Base-by-base conservation (phyloP, 2,797 vertebrate genomes). In the Labroides dimidiatus region DNA sequence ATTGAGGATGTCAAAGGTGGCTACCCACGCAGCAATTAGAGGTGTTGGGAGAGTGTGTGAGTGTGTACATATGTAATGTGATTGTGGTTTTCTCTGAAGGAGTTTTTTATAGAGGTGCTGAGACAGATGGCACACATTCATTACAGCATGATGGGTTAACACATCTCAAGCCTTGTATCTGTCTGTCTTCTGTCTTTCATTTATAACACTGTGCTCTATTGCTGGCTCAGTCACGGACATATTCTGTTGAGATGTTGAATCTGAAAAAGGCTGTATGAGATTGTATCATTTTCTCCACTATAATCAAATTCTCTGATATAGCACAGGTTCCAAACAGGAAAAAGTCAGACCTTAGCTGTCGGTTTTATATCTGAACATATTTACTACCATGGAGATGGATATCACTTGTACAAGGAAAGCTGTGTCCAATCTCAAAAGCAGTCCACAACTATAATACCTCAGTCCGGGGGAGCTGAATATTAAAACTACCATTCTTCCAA, bases 1-100 rank as follows among this genome's bases (percentile, higher is more conserved):
- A 91, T 85, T 84, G 87, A 83, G 73, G 63, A 64, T 81, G 83
- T 84, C 81, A 89, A 87, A 90, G 91, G 89, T 89, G 81, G 62
- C 81, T 64, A 63, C 86, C 90, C 77, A 93, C 89, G 51, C 84
- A 73, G 76, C 83, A 91, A 92, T 91, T 91, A 91, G 57, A 80
- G 65, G 81, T 84, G 82, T 64, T 51, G 65, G 41, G 57, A 64
- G 64, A 78, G 73, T 78, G 73, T 75, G 60, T 41, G 59, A 73
- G 68, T 69, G 78, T 79, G 78, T 65, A 44, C 76, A 69, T 65
- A 52, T 59, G 60, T 67, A 65, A 82, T 75, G 78, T 64, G 80
- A 84, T 79, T 77, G 76, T 80, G 78, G 74, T 61, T 75, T 49
- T 78, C 52, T 72, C 67, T 75, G 67, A 84, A 86, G 80, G 69